A percentile compares a stretch with the other conserved stretches of the same genome.
Evolutionary conservation across 2,113 vertebrate genomes (phyloP).

Genomic region (Hyla sarda): DNA sequence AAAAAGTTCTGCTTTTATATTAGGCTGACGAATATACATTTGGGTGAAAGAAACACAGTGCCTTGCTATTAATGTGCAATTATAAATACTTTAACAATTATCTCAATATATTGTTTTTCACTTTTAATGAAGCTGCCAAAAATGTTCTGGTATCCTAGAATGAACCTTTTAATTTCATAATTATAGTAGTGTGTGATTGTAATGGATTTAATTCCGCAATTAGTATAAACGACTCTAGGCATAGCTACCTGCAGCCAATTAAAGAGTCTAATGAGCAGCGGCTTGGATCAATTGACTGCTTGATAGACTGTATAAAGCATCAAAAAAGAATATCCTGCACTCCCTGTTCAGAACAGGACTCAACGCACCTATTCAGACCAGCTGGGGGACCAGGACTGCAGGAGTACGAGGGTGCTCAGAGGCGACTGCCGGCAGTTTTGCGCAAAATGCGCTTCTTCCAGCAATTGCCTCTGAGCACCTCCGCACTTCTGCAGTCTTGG

Average conservation of each 20-base stretch:
- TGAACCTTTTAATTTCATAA: slow-evolving; percentile 23
- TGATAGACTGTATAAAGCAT: not conserved
- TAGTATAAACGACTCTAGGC: not conserved
- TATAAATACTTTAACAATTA: slow-evolving; percentile 20
- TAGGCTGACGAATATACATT: not conserved
- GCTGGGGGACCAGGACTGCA: too few species aligned
- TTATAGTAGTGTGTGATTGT: not conserved
- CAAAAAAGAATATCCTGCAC: not conserved
- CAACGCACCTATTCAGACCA: too few species aligned
- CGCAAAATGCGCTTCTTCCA: too few species aligned
- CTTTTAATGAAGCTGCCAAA: slow-evolving; percentile 37
- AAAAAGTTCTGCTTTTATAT: not conserved
- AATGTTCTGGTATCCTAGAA: not conserved
- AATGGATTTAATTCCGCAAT: slow-evolving; percentile 7
- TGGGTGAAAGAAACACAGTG: not conserved
- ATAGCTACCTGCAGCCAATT: slow-evolving; percentile 1
- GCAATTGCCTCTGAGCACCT: too few species aligned
- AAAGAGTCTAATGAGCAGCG: not conserved
- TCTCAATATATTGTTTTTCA: slow-evolving; percentile 11
- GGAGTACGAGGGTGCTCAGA: too few species aligned
- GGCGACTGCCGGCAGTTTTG: too few species aligned
- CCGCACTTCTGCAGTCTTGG: too few species aligned
- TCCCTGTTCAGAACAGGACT: too few species aligned
- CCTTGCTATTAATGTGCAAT: slow-evolving; percentile 31
- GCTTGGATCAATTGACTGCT: not conserved